Conservation (phyloP, 2,797 vertebrate species). For the Ibycter americanus region DNA sequence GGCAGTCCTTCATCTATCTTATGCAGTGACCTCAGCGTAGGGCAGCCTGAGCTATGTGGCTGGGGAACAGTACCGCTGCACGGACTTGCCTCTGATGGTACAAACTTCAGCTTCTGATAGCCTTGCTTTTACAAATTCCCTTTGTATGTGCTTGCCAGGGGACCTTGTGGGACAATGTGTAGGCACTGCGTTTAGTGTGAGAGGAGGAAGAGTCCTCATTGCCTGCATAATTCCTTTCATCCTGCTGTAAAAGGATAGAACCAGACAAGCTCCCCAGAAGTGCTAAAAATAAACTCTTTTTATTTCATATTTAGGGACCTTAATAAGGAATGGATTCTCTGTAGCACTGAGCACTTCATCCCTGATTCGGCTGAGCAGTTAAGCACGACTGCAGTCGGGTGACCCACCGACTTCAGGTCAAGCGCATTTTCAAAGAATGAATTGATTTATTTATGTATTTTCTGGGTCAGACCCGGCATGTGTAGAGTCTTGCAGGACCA, state of each 20-base stretch:
- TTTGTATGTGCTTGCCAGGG: background rate
- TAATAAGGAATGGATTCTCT: background rate
- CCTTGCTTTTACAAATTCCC: background rate
- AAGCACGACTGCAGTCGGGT: background rate
- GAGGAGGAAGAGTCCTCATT: background rate
- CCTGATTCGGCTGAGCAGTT: rapidly evolving
- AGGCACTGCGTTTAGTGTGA: background rate
- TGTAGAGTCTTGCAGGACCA: background rate
- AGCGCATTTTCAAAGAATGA: background rate
- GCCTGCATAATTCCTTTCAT: background rate
- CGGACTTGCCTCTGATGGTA: background rate
- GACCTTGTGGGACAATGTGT: rapidly evolving
- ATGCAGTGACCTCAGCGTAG: background rate
- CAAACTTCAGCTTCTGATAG: background rate
- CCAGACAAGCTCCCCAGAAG: background rate
- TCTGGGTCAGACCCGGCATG: background rate
- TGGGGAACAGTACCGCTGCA: background rate
- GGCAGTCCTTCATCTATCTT: background rate
- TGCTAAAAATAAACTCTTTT: background rate
- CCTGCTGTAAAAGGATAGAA: background rate
- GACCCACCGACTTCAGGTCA: background rate
- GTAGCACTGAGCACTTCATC: background rate
- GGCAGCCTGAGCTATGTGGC: background rate
- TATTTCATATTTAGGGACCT: background rate
- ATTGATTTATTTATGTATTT: background rate